Conservation (phyloP, 2,888 invertebrate species). For the Drosophila greeni region DNA sequence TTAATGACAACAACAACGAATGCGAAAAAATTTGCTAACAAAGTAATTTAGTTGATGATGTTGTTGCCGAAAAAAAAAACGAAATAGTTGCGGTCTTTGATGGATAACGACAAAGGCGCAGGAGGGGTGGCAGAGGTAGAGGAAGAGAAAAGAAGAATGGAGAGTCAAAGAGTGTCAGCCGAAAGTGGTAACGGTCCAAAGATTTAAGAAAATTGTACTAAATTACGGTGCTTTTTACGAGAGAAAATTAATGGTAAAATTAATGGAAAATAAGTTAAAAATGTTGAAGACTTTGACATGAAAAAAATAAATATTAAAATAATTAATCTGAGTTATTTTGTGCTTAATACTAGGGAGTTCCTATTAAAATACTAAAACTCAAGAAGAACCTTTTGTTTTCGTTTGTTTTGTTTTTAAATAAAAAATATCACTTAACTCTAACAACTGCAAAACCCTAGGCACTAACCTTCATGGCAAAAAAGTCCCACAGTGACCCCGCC, state of each 20-base stretch:
- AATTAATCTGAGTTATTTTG: background rate
- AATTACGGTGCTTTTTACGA: conserved; percentile 1
- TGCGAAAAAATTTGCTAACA: conserved; percentile 52
- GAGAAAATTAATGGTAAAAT: background rate
- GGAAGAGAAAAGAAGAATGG: background rate
- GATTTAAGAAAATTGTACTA: conserved; percentile 12
- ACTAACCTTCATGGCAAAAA: background rate
- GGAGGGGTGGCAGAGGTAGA: background rate
- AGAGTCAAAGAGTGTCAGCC: conserved; percentile 7
- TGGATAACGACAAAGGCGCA: background rate
- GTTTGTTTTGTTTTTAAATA: no score
- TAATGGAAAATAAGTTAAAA: background rate
- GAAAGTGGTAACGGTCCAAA: conserved; percentile 19
- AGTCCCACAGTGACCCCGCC: conserved; percentile 1
- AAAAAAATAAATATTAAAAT: background rate
- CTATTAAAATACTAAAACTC: background rate
- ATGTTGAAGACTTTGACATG: background rate
- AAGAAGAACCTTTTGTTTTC: background rate
- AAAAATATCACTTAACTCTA: no score
- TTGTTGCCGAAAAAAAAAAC: conserved; percentile 42
- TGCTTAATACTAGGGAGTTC: background rate
- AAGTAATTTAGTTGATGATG: conserved; percentile 55
- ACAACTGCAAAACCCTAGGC: background rate
- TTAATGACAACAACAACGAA: conserved; percentile 50
- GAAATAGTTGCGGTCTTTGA: conserved; percentile 55